phyloP scores from a whole-genome alignment of 2,888 invertebrate genomes.

The Leptinotarsa haldemani region DNA sequence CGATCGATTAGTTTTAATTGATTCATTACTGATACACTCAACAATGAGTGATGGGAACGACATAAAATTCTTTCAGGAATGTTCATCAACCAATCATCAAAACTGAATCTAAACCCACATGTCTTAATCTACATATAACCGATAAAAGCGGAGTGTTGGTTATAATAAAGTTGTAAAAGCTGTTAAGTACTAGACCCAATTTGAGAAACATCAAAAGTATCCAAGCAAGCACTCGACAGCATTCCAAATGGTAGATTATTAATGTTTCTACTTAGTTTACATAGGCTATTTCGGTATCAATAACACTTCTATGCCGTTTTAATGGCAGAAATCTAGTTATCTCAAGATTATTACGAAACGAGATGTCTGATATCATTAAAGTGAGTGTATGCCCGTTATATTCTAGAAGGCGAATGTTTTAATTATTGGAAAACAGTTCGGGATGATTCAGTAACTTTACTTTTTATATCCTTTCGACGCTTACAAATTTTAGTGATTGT shows the following conservation, averaged over 20 bases:
- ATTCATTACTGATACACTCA: neutral
- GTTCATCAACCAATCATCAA: conserved; percentile 16
- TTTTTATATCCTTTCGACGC: neutral
- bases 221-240: conserved; percentile 32
- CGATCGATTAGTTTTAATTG: neutral
- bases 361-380: neutral
- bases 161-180: conserved; percentile 41
- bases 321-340: conserved; percentile 9
- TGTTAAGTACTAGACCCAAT: conserved; percentile 40
- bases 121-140: conserved; percentile 20
- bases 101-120: conserved; percentile 21
- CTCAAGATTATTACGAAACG: neutral
- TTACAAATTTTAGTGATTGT: no score
- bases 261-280: conserved; percentile 39
- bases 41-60: neutral
- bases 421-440: neutral
- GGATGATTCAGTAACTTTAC: neutral
- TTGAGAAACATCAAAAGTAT: conserved; percentile 38
- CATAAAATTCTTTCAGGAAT: neutral
- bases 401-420: neutral
- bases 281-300: conserved; percentile 37
- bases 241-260: conserved; percentile 40
- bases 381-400: neutral
- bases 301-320: conserved; percentile 32
- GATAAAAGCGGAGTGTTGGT: conserved; percentile 33